Percentiles rank a stretch among this genome's conserved stretches.
Evolutionary conservation across 2,888 invertebrate genomes (phyloP).

Genomic region (Eudasyphora cyanicolor): DNA sequence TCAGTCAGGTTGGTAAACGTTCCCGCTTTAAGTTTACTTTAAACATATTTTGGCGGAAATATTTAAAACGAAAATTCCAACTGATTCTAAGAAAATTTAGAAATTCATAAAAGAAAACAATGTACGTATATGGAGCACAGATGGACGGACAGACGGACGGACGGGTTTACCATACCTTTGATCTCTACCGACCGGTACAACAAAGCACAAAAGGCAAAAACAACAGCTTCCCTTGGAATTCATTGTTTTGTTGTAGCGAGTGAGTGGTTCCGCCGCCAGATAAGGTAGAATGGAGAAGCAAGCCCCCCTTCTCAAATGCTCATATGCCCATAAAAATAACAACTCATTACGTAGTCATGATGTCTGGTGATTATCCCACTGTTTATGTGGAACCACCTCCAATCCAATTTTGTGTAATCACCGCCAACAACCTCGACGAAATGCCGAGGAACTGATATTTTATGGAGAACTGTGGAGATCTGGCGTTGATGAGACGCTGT

Average conservation of each 20-base stretch:
- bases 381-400: constrained; percentile 36
- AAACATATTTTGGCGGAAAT: constrained; percentile 47
- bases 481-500: too few species aligned
- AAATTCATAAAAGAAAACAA: constrained; percentile 52
- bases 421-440: not conserved
- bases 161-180: constrained; percentile 16
- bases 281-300: not conserved
- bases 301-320: too few species aligned
- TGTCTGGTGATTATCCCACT: constrained; percentile 58
- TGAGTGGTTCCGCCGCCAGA: not conserved
- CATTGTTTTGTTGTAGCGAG: not conserved
- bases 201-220: not conserved
- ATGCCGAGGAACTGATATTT: not conserved
- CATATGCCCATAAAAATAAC: constrained; percentile 45
- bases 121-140: not conserved
- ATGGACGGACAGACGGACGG: not conserved
- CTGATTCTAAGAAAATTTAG: constrained; percentile 48
- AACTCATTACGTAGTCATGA: constrained; percentile 60
- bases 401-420: not conserved
- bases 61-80: constrained; percentile 54
- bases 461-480: not conserved
- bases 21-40: not conserved
- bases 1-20: not conserved
- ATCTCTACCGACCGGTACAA: constrained; percentile 43
- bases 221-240: constrained; percentile 28